Evolutionary conservation across 2,888 invertebrate species (phyloP), one percentile per base, ranked within the genome.

Genomic region (Lasioglossum pauxillum): DNA sequence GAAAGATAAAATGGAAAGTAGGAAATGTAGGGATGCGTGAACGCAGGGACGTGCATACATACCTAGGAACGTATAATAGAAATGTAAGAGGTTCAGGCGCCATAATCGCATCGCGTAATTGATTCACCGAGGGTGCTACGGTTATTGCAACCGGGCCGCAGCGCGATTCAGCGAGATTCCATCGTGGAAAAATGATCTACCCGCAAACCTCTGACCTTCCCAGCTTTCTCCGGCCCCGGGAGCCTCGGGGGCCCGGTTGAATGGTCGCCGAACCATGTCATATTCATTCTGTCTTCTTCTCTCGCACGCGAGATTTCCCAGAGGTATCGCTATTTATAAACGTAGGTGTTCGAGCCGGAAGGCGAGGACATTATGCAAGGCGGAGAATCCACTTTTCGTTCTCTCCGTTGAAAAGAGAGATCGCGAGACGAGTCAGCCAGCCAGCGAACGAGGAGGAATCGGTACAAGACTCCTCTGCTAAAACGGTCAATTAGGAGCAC

Each of bases 241-340:
- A 16, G 46, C 19, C 46, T 35, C 64, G 31, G 31, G 31, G 16
- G 27, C 16, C 64, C 64, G 31, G 64, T 64, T 31, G 31, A 64
- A 64, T 12, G 64, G 64, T 64, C 64, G 64, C 31, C 64, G 31
- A 31, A 64, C 64, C 31, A 64, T 64, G 64, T 64, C 64, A 12
- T 31, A 64, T 64, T 64, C 31, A 1, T 31, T 64, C 64, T 8
- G 2, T 64, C 64, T 64, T 31, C 19, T 19, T 64, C 64, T 64
- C 16, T 64, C 64, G 10, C 10, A 4, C 57, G 12, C 27, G 7
- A 16, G 27, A 27, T 64, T 64, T 64, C 64, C 64, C 38, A 19
- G 27, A 71, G 78, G 44, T 12, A 35, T 71, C 71, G 46, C 69
- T 23, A 72, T 76, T 60, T 69, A 81, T 41, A 49, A 64, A 64